phyloP scores from a whole-genome alignment of 2,797 vertebrate genomes.

The Vultur gryphus region DNA sequence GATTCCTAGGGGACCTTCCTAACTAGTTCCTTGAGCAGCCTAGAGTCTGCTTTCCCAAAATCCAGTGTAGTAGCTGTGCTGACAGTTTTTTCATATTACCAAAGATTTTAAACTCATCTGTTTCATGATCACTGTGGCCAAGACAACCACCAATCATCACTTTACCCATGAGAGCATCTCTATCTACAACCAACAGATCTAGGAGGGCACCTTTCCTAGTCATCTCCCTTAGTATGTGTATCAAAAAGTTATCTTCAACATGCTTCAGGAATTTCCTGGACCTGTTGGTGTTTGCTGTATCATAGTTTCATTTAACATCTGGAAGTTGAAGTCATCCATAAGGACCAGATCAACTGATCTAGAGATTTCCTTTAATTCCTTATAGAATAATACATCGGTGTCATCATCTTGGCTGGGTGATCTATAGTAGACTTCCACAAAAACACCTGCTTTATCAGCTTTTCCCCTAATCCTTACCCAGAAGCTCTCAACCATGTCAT shows the following conservation, averaged over 20 bases:
- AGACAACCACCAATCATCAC: neutral
- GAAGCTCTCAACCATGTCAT: neutral
- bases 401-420: neutral
- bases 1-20: neutral
- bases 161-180: neutral
- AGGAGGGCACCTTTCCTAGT: neutral
- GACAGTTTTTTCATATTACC: neutral
- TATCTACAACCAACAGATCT: neutral
- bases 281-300: neutral
- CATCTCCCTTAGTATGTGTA: neutral
- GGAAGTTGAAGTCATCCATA: neutral
- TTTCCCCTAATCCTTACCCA: neutral
- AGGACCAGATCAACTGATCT: fast-evolving
- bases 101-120: neutral
- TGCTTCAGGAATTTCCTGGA: neutral
- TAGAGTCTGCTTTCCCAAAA: neutral
- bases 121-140: neutral
- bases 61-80: neutral
- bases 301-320: neutral
- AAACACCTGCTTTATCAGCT: neutral
- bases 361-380: neutral
- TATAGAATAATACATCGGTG: neutral
- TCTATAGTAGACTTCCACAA: neutral
- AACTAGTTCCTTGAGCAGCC: neutral
- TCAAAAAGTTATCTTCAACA: neutral